Conservation (phyloP, 2,113 vertebrate genomes). For the Trochalopteron elliotii region DNA sequence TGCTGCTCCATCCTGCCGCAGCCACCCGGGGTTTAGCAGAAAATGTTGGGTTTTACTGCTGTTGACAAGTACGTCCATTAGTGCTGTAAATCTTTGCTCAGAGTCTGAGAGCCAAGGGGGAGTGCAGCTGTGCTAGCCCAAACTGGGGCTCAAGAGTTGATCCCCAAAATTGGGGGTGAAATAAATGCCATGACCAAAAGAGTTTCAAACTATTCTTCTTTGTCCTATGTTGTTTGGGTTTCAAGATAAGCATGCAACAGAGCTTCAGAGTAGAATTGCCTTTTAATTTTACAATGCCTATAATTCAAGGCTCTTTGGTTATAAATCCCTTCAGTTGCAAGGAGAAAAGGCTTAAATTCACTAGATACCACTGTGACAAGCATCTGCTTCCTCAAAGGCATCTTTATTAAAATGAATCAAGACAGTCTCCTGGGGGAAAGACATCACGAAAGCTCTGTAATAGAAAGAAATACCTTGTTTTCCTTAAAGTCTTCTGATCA, state of each 20-base stretch:
- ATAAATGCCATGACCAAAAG: background rate
- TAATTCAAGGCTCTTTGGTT: background rate
- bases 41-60: background rate
- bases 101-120: background rate
- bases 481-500: background rate
- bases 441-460: background rate
- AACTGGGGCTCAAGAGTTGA: background rate
- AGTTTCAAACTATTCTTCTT: background rate
- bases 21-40: fast-evolving
- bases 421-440: background rate
- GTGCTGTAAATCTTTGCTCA: background rate
- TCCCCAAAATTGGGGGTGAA: background rate
- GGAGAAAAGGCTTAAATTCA: slow-evolving; percentile 9
- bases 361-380: slow-evolving; percentile 7
- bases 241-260: background rate
- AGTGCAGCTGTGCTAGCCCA: background rate
- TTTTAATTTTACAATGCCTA: slow-evolving; percentile 3
- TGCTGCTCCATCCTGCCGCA: background rate
- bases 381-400: slow-evolving; percentile 23
- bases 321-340: background rate
- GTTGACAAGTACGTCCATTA: background rate
- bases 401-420: slow-evolving; percentile 23
- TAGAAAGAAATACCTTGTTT: slow-evolving; percentile 11
- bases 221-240: background rate
- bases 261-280: background rate